Evolutionary conservation across 2,113 vertebrate genomes (phyloP).

Genomic region (Corythaixoides concolor): DNA sequence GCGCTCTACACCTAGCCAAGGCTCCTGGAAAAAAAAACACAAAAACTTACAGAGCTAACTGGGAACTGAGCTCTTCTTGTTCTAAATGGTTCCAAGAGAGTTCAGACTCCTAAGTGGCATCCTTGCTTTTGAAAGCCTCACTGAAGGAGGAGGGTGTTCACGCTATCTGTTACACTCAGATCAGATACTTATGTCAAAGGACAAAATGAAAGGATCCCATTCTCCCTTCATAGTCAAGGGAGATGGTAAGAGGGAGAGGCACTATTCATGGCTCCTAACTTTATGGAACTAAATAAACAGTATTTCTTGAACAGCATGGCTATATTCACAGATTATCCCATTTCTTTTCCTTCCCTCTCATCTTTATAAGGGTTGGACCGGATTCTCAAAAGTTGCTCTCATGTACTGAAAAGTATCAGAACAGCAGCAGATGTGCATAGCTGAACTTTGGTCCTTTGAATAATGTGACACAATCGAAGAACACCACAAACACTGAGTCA

Average conservation of each 20-base stretch:
- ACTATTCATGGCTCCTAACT: neutral
- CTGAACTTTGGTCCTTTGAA: neutral
- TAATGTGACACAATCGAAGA: neutral
- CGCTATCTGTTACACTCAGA: neutral
- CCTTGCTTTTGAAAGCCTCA: neutral
- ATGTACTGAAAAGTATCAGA: neutral
- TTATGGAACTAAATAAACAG: neutral
- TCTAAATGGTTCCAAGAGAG: neutral
- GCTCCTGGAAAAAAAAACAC: neutral
- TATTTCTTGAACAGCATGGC: neutral
- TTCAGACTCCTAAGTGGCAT: neutral
- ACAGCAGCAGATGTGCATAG: neutral
- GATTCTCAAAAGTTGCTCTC: neutral
- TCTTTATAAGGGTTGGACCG: neutral
- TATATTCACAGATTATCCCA: neutral
- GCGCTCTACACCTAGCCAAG: neutral
- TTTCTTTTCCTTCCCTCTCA: neutral
- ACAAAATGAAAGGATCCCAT: neutral
- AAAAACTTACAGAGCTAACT: neutral
- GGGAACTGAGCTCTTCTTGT: neutral
- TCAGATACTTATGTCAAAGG: neutral
- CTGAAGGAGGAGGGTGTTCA: neutral
- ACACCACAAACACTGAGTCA: neutral
- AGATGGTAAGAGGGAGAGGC: neutral
- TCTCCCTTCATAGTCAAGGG: neutral